Conservation (phyloP, 92 coral and sea anemone genomes). For the Metridium senile region DNA sequence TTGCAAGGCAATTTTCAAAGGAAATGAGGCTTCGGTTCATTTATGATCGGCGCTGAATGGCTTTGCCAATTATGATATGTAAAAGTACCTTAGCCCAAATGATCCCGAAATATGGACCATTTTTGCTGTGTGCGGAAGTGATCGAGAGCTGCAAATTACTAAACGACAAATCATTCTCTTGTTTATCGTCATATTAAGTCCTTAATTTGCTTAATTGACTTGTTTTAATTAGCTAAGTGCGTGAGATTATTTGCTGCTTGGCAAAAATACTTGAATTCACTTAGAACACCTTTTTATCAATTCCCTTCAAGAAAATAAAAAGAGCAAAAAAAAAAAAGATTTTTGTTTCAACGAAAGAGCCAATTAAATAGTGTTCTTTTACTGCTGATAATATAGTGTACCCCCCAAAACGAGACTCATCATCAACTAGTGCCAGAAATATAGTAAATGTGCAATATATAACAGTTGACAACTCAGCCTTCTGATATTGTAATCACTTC, state of each 20-base stretch:
- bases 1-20: slow-evolving; percentile 40
- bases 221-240: slow-evolving; percentile 38
- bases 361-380: not conserved
- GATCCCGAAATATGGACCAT: slow-evolving; percentile 17
- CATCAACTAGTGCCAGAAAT: slow-evolving; percentile 9
- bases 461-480: not conserved
- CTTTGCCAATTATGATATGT: slow-evolving; percentile 34
- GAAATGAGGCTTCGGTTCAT: slow-evolving; percentile 39
- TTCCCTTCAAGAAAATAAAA: not conserved
- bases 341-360: not conserved
- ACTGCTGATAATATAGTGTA: not conserved
- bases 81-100: slow-evolving; percentile 27
- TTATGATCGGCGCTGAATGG: slow-evolving; percentile 37
- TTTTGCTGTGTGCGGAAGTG: slow-evolving; percentile 44
- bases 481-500: not conserved
- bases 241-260: slow-evolving; percentile 18
- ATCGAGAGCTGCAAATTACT: slow-evolving; percentile 43
- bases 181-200: slow-evolving; percentile 43
- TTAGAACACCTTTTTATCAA: not conserved
- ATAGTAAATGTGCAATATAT: slow-evolving; percentile 1
- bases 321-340: not conserved
- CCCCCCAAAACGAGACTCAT: slow-evolving; percentile 2
- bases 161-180: slow-evolving; percentile 60
- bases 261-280: not conserved
- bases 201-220: slow-evolving; percentile 52